phyloP scores from a whole-genome alignment of 1,140 invertebrate genomes.

The Drosophila lini region DNA sequence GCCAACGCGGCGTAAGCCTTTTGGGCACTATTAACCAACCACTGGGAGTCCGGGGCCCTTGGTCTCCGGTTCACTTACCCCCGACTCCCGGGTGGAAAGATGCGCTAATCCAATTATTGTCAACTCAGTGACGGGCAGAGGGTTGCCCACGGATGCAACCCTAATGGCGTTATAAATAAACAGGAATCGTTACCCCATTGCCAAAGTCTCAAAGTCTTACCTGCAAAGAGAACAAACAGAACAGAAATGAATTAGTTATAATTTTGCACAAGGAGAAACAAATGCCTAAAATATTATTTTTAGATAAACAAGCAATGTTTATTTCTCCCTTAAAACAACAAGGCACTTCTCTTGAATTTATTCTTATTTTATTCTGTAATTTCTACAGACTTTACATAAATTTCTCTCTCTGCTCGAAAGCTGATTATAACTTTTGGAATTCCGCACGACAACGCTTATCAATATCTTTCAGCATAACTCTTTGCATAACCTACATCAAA shows the following conservation, averaged over 20 bases:
- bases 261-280: constrained; percentile 1
- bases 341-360: neutral
- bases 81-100: constrained; percentile 37
- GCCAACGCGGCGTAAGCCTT: constrained; percentile 71
- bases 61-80: constrained; percentile 25
- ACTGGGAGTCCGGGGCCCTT: neutral
- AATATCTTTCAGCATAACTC: constrained; percentile 47
- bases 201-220: constrained; percentile 46
- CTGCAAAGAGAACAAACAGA: constrained; percentile 55
- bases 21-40: constrained; percentile 68
- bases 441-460: constrained; percentile 22
- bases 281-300: neutral
- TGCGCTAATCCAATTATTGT: constrained; percentile 84
- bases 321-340: neutral
- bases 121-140: constrained; percentile 75
- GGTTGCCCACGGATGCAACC: constrained; percentile 22
- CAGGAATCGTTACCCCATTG: constrained; percentile 8
- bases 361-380: neutral
- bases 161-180: constrained; percentile 70
- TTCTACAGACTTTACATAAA: neutral
- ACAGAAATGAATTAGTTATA: constrained; percentile 23
- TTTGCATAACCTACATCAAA: constrained; percentile 66
- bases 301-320: neutral
- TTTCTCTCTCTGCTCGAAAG: constrained; percentile 12
- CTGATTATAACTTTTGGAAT: constrained; percentile 31